Base-by-base conservation (phyloP, 64 coral and sea anemone species). In the Cladopsammia gracilis region DNA sequence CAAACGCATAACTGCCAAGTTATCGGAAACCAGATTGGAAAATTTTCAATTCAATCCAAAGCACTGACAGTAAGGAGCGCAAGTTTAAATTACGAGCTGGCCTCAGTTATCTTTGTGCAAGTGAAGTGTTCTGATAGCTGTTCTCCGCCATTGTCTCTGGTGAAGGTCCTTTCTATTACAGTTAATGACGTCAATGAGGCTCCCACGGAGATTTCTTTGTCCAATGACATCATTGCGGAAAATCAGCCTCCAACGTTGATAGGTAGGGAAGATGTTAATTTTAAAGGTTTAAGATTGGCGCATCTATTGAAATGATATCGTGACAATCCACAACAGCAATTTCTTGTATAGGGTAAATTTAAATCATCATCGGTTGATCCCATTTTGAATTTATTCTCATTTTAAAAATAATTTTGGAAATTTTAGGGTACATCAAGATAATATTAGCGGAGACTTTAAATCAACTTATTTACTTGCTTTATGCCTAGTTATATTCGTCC, bases 171-270 rank as follows among this genome's bases (percentile, higher is more conserved):
- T 4, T 58, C 54, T 10, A 34, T 98, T n/a, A 20, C 25, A 16
- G 87, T 98, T 7, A 70, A 77, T 60, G 96, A 98, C 72, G 58
- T 92, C 50, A 98, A 98, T 73, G 96, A 98, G 68, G 77, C 42
- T 52, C 96, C 96, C 19, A 86, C 52, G 12, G 43, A 25, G 9
- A 75, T 96, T 12, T 58, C 64, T 6, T 64, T 96, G 62, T 93
- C 95, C 20, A 93, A 90, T 64, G 88, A 64, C 79, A 83, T 47
- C 60, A 84, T 96, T 7, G 50, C 25, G 51, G 95, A 96, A 34
- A 96, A 96, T n/a, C 59, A 77, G 50, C 25, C 72, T 0, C 90
- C 95, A 13, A 93, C 73, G 15, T 42, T 89, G 19, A 60, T 96
- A 56, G 95, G 95, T 96, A 86, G 54, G 89, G 48, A 42, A 13